Conservation (phyloP, 1,140 invertebrate species). For the Caerostris extrusa region DNA sequence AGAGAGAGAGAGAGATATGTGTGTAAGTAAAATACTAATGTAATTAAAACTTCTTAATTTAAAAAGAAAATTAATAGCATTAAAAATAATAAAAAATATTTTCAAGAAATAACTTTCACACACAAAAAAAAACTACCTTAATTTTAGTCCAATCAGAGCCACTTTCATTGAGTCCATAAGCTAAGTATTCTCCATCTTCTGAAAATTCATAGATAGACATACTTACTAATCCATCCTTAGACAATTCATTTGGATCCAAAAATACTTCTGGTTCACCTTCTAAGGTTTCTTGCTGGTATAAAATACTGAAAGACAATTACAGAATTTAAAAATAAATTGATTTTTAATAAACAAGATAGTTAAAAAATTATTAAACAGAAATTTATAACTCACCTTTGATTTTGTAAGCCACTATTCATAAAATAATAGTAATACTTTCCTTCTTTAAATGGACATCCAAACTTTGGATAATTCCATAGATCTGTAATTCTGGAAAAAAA, state of each 20-base stretch:
- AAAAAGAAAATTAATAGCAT: too few species aligned
- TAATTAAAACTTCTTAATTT: too few species aligned
- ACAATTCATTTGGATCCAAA: constrained; percentile 96
- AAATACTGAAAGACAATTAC: constrained; percentile 86
- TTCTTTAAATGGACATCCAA: constrained; percentile 90
- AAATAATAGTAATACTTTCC: constrained; percentile 95
- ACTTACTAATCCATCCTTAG: constrained; percentile 95
- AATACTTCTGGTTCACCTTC: constrained; percentile 92
- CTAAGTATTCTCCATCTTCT: constrained; percentile 93
- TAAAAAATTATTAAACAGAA: background rate
- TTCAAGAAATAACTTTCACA: too few species aligned
- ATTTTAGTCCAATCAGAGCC: constrained; percentile 98
- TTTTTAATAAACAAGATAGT: background rate
- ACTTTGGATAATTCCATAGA: constrained; percentile 98
- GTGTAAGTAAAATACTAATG: too few species aligned
- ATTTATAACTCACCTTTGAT: constrained; percentile 88
- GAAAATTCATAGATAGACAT: constrained; percentile 91
- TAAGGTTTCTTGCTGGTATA: constrained; percentile 94
- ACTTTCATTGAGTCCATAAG: constrained; percentile 94
- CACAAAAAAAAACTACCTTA: constrained; percentile 81
- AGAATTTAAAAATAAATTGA: background rate
- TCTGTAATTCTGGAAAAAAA: constrained; percentile 86
- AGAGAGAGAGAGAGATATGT: too few species aligned
- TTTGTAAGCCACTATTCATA: constrained; percentile 97
- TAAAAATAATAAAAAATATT: too few species aligned